phyloP scores from a whole-genome alignment of 2,888 invertebrate species.

The Dynastes tityus region DNA sequence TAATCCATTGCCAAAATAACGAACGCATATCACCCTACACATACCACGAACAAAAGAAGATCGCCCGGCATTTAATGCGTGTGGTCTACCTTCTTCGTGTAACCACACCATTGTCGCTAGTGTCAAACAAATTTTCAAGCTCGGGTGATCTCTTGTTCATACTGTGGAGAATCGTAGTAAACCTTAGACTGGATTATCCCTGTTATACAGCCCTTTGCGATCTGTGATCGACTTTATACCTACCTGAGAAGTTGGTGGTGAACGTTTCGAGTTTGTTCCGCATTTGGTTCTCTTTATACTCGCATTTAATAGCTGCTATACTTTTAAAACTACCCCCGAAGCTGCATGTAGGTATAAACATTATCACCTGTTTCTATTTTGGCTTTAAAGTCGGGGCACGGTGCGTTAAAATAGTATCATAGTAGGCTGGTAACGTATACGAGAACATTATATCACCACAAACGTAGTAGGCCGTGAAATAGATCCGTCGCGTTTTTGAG shows the following conservation, averaged over 20 bases:
- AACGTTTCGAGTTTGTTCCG: too few relatives aligned
- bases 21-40: not conserved
- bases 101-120: constrained; percentile 59
- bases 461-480: constrained; percentile 55
- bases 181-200: not conserved
- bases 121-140: constrained; percentile 64
- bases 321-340: too few relatives aligned
- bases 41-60: constrained; percentile 1
- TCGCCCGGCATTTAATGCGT: constrained; percentile 51
- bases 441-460: constrained; percentile 16
- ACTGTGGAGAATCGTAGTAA: not conserved
- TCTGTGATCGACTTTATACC: too few relatives aligned
- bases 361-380: constrained; percentile 35
- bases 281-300: too few relatives aligned
- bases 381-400: constrained; percentile 5
- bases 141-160: constrained; percentile 59
- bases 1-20: too few relatives aligned
- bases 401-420: constrained; percentile 46
- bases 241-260: too few relatives aligned
- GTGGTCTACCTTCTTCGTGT: constrained; percentile 54
- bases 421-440: constrained; percentile 42
- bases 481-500: constrained; percentile 54
- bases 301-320: too few relatives aligned
- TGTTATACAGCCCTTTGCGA: not conserved
- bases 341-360: not conserved